Conservation (phyloP, 2,797 vertebrate species). For the Danio albolineatus region DNA sequence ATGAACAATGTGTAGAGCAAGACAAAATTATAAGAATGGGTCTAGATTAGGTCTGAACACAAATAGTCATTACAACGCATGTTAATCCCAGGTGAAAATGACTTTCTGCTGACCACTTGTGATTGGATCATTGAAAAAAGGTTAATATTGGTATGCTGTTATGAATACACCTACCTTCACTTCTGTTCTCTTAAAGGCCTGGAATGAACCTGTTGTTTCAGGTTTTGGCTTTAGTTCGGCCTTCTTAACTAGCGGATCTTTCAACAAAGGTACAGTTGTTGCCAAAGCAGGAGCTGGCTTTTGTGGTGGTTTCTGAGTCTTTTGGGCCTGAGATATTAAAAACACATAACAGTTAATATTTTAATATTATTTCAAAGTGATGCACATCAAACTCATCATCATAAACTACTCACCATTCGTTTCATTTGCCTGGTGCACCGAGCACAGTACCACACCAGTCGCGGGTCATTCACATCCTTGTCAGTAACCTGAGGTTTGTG, state of each 20-base stretch:
- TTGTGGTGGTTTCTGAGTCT: slow-evolving; percentile 92
- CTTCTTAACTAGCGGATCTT: slow-evolving; percentile 94
- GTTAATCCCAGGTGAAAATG: no score
- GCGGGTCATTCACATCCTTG: slow-evolving; percentile 97
- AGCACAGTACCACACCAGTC: slow-evolving; percentile 97
- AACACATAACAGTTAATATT: neutral
- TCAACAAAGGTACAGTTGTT: slow-evolving; percentile 87
- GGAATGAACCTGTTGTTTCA: slow-evolving; percentile 89
- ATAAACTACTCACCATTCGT: slow-evolving; percentile 86
- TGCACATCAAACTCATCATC: neutral
- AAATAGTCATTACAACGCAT: no score
- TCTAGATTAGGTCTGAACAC: no score
- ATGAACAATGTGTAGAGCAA: no score
- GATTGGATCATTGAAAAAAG: no score
- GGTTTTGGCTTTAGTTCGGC: slow-evolving; percentile 90
- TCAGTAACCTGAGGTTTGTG: slow-evolving; percentile 98
- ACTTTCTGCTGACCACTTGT: no score
- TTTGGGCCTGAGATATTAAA: slow-evolving; percentile 85
- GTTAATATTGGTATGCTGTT: no score
- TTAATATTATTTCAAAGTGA: neutral
- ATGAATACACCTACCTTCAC: slow-evolving; percentile 84
- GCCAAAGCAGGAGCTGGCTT: slow-evolving; percentile 88
- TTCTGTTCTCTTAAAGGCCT: slow-evolving; percentile 97
- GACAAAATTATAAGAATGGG: no score
- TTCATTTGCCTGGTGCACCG: slow-evolving; percentile 98